Evolutionary conservation across 2,888 invertebrate genomes (phyloP).

Genomic region (Latheticus oryzae): DNA sequence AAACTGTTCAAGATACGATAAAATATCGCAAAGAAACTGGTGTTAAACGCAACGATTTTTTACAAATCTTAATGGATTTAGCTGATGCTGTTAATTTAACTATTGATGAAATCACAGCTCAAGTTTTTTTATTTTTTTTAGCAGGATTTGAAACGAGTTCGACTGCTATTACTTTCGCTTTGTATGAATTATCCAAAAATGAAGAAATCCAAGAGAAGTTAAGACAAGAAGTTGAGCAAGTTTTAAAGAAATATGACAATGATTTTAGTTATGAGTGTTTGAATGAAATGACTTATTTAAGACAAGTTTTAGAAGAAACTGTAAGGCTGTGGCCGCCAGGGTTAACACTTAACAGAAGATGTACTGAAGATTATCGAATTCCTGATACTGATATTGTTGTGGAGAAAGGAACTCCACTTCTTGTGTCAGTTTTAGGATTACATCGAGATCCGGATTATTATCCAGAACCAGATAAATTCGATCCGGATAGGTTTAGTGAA

Average conservation of each 20-base stretch:
- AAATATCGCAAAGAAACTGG: conserved; percentile 51
- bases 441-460: conserved; percentile 43
- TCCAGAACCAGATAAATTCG: conserved; percentile 39
- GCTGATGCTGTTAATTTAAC: conserved; percentile 1
- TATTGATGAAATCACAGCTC: conserved; percentile 61
- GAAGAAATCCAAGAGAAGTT: conserved; percentile 64
- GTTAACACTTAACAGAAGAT: conserved; percentile 43
- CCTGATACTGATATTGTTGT: conserved; percentile 55
- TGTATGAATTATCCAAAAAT: conserved; percentile 67
- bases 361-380: conserved; percentile 50
- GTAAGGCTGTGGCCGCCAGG: conserved; percentile 59
- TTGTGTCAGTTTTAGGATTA: conserved; percentile 45
- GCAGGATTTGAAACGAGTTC: conserved; percentile 74
- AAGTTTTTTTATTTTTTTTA: conserved; percentile 70
- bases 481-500: conserved; percentile 42
- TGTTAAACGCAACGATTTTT: conserved; percentile 49
- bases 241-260: conserved; percentile 9
- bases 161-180: conserved; percentile 69
- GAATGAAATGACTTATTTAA: conserved; percentile 23
- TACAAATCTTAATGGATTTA: conserved; percentile 51
- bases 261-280: conserved; percentile 21
- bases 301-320: conserved; percentile 56
- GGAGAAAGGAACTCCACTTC: conserved; percentile 57
- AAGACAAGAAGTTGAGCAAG: conserved; percentile 60
- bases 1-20: conserved; percentile 52